Conservation (phyloP, 2,113 vertebrate species). For the Onychostoma macrolepis region DNA sequence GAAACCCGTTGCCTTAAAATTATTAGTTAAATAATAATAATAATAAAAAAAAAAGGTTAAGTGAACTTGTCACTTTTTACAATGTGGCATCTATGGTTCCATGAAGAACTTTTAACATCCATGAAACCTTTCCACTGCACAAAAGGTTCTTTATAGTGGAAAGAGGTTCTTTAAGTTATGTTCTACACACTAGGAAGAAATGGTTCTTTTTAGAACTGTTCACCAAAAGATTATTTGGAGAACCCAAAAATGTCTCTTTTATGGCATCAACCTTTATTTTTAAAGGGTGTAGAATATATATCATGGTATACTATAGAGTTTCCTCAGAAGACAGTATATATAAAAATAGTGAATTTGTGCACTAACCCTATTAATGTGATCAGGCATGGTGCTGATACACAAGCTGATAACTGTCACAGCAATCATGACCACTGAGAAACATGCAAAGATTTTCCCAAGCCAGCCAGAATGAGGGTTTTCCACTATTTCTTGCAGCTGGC, state of each 20-base stretch:
- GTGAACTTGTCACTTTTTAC: too few relatives aligned
- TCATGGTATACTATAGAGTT: neutral
- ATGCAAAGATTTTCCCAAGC: constrained; percentile 91
- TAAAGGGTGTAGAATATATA: neutral
- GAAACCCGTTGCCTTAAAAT: too few relatives aligned
- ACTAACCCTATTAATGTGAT: constrained; percentile 88
- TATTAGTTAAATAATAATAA: too few relatives aligned
- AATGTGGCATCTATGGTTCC: neutral
- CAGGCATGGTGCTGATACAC: constrained; percentile 96
- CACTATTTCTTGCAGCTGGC: constrained; percentile 84
- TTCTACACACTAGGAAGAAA: neutral
- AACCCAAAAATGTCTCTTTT: neutral
- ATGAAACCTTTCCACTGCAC: neutral
- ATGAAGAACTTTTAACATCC: neutral
- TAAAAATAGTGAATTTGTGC: neutral
- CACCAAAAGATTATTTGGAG: neutral
- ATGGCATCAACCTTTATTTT: neutral
- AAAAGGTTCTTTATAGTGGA: neutral
- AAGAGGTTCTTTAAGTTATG: neutral
- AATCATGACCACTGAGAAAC: constrained; percentile 91
- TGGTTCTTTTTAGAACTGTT: neutral
- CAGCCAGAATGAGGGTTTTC: constrained; percentile 92
- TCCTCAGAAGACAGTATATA: neutral
- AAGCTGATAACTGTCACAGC: constrained; percentile 91
- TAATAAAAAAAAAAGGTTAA: too few relatives aligned